These are phyloP conservation scores for Takifugu bimaculatus DNA, from an alignment of 2,113 vertebrate genomes.

Conservation along the genomic window DNA sequence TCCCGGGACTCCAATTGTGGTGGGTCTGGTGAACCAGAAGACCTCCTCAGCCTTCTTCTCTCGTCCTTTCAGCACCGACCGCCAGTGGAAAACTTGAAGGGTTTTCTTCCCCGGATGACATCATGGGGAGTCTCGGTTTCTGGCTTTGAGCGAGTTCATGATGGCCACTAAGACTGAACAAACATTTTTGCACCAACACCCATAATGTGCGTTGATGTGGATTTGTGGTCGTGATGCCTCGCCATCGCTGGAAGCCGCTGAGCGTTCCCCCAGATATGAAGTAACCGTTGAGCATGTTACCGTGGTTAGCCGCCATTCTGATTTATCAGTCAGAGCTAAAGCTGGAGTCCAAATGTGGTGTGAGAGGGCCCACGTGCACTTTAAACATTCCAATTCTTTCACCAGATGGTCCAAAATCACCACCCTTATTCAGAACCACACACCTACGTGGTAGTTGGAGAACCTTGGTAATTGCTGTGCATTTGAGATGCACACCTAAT, in stretches of 20 bases:
- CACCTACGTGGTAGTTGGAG: not conserved
- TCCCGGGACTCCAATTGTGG: not conserved
- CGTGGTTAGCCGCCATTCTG: conserved; percentile 41
- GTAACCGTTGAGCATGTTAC: conserved; percentile 26
- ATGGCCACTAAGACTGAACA: conserved; percentile 43
- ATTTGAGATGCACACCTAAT: not conserved
- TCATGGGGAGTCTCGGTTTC: conserved; percentile 36
- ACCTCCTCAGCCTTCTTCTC: not conserved
- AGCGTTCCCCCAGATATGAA: conserved; percentile 59
- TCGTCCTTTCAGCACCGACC: not conserved
- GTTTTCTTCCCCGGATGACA: conserved; percentile 28
- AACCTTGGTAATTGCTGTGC: not conserved
- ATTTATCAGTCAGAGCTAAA: conserved; percentile 31
- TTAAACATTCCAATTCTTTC: not conserved
- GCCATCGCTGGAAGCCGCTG: conserved; percentile 33
- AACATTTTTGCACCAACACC: conserved; percentile 44
- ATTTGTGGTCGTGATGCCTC: conserved; percentile 37
- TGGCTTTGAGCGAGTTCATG: conserved; percentile 25
- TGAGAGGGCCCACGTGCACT: conserved; percentile 3
- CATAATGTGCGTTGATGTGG: conserved; percentile 16
- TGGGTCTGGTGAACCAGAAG: not conserved
- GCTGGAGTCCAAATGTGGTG: conserved; percentile 26
- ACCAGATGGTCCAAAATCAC: not conserved
- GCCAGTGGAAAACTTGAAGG: conserved; percentile 5
- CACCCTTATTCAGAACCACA: not conserved